These are phyloP conservation scores for Symphodus melops DNA, from an alignment of 2,113 vertebrate species.

Conservation along the genomic window DNA sequence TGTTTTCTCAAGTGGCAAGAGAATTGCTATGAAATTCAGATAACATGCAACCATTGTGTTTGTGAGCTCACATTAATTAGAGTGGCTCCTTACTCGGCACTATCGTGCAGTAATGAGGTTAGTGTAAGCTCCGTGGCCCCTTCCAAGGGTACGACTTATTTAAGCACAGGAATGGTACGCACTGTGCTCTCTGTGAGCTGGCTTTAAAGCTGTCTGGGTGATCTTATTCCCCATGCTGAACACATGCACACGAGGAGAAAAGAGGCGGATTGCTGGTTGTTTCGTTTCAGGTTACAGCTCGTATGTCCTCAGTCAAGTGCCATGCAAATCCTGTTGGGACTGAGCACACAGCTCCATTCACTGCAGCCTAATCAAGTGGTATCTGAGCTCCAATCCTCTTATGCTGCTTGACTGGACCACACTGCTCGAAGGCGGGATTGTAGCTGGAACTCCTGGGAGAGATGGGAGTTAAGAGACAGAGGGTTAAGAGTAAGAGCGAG, in stretches of 20 bases:
- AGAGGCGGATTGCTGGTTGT: conserved; percentile 28
- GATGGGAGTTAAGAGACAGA: background rate
- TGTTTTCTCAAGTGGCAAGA: conserved; percentile 34
- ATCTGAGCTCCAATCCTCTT: conserved; percentile 70
- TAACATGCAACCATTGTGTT: conserved; percentile 32
- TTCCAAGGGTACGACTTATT: conserved; percentile 19
- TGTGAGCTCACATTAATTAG: conserved; percentile 53
- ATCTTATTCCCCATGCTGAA: conserved; percentile 39
- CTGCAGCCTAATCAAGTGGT: conserved; percentile 66
- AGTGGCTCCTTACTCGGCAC: conserved; percentile 24
- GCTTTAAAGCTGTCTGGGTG: conserved; percentile 32
- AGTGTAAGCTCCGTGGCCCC: conserved; percentile 38
- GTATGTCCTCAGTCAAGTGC: conserved; percentile 67
- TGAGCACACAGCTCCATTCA: conserved; percentile 60
- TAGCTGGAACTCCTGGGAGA: conserved; percentile 35
- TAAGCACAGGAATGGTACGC: conserved; percentile 8
- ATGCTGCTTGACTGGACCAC: conserved; percentile 62
- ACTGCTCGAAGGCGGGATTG: conserved; percentile 40
- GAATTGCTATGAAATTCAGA: conserved; percentile 25
- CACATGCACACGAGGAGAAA: conserved; percentile 40
- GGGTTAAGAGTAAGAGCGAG: background rate
- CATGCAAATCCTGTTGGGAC: conserved; percentile 69
- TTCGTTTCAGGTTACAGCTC: conserved; percentile 49
- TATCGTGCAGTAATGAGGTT: conserved; percentile 51
- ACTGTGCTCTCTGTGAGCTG: conserved; percentile 1